A percentile compares a stretch with the other conserved stretches of the same genome.
Conservation (phyloP, 2,888 invertebrate genomes). For the Chloromyia formosa region DNA sequence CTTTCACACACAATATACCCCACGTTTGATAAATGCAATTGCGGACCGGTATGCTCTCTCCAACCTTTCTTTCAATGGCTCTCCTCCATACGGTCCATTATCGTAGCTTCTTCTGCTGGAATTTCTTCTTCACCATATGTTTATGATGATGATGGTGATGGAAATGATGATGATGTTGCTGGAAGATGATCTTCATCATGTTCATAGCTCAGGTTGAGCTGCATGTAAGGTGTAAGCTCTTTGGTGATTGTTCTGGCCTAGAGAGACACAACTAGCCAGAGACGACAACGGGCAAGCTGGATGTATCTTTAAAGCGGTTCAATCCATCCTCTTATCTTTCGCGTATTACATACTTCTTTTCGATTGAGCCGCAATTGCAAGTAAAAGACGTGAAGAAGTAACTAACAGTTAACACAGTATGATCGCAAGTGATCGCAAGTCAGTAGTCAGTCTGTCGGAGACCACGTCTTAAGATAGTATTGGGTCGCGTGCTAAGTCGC, state of each 20-base stretch:
- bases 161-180: constrained; percentile 24
- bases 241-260: constrained; percentile 18
- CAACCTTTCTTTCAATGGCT: too few species aligned
- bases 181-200: constrained; percentile 40
- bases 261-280: too few species aligned
- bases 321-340: constrained; percentile 37
- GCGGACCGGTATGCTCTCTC: constrained; percentile 2
- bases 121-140: constrained; percentile 37
- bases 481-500: constrained; percentile 39
- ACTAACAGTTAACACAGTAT: constrained; percentile 30
- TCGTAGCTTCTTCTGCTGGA: constrained; percentile 6
- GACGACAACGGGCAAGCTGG: not conserved
- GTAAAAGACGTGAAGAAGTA: constrained; percentile 31
- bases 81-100: constrained; percentile 3
- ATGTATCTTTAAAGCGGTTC: constrained; percentile 12
- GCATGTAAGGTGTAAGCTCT: constrained; percentile 20
- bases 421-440: constrained; percentile 38
- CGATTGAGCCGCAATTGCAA: constrained; percentile 21
- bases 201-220: constrained; percentile 27
- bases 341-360: constrained; percentile 18
- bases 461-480: constrained; percentile 47
- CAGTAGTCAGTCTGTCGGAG: constrained; percentile 47
- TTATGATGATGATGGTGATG: constrained; percentile 27
- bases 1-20: not conserved
- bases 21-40: not conserved